Base-by-base conservation (phyloP, 2,113 vertebrate species). In the Tupaia tana region DNA sequence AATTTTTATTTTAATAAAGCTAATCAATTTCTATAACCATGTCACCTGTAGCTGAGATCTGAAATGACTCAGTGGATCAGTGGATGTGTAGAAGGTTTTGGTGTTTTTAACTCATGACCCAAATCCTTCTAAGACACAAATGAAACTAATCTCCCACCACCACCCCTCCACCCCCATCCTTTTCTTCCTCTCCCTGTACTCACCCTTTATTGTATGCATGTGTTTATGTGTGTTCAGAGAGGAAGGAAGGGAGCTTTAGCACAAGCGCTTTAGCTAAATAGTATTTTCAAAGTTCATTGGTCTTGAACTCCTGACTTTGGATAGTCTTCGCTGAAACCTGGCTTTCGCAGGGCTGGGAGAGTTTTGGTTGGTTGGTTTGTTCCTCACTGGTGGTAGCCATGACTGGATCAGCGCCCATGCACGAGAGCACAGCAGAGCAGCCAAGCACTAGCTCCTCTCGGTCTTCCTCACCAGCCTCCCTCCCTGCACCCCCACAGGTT, bases 91-190 rank as follows among this genome's bases (percentile, higher is more conserved):
- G 90, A 59, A 67, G 93, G 27, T 91, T 67, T 89, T 19, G 64
- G 91, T 66, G 81, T 87, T 91, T 91, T n/a, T 59, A 83, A 75
- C 80, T 52, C 27, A 2, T 9, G 75, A 59, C 90, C 81, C 87
- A 18, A 27, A 67, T 82, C 86, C 67, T 94, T 89, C 95, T 14
- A 13, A 80, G 91, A 82, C 16, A 2, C 97, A 95, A 25, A 95
- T 93, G 90, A 95, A 94, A 74, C 96, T 83, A 31, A 54, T 22
- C 84, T 59, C 63, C 15, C 66, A 43, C 11, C 88, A 22, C 19
- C 27, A 59, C n/a, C 43, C 67, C 56, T 1, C 27, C 52, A 43
- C 78, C 1, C 4, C 31, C 43, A 29, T 58, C 43, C 34, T 66
- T 11, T 7, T 11, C 18, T 4, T 2, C 9, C 15, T 15, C 16